A percentile compares a stretch with the other conserved stretches of the same genome.
Conservation (phyloP, 2,113 vertebrate species). For the Sapayoa aenigma region DNA sequence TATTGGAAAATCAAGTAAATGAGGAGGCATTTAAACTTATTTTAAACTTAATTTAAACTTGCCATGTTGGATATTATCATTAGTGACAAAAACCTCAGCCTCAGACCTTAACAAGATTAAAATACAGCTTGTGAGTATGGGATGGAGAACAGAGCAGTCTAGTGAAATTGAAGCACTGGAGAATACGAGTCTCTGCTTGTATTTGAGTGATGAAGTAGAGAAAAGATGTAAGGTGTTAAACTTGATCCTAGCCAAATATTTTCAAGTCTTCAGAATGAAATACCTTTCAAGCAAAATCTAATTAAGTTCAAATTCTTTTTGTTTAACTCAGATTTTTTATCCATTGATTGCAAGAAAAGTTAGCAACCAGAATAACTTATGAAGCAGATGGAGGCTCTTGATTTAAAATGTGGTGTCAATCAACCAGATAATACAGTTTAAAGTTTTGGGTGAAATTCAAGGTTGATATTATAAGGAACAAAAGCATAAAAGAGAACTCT, state of each 20-base stretch:
- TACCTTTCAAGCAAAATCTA: neutral
- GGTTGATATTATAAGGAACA: neutral
- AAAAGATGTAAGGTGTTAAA: neutral
- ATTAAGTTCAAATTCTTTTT: neutral
- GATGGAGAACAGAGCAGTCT: neutral
- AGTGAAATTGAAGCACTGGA: neutral
- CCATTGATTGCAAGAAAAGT: neutral
- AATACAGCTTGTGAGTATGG: neutral
- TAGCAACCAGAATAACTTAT: neutral
- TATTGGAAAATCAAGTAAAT: neutral
- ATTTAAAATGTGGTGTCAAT: neutral
- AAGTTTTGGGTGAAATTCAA: neutral
- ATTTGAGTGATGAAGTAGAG: neutral
- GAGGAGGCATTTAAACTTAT: too few relatives aligned
- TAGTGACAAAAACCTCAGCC: neutral
- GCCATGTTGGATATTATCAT: neutral
- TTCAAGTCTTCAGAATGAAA: neutral
- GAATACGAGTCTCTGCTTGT: neutral
- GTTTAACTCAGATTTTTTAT: neutral
- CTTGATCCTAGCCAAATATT: neutral
- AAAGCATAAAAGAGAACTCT: neutral
- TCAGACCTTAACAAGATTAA: neutral
- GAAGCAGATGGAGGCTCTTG: neutral
- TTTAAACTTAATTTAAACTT: too few relatives aligned
- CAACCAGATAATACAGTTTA: neutral